Evolutionary conservation across 2,888 invertebrate genomes (phyloP).

Genomic region (Aelia acuminata): DNA sequence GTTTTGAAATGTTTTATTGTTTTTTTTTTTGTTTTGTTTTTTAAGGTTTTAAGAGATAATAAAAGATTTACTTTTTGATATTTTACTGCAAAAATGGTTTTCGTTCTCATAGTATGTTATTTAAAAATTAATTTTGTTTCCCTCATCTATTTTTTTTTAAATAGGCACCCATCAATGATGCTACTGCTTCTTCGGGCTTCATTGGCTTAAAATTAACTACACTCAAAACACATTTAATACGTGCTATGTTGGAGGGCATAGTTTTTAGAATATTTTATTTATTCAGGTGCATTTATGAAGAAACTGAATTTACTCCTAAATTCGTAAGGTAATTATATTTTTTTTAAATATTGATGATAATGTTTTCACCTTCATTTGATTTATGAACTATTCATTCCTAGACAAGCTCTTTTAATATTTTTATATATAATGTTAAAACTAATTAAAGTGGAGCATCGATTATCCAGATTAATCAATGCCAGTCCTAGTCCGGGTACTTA

Average conservation of each 20-base stretch:
- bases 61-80: not conserved
- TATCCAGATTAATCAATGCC: too few species aligned
- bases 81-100: not conserved
- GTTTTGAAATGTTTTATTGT: too few species aligned
- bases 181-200: slow-evolving; percentile 86
- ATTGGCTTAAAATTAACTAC: slow-evolving; percentile 82
- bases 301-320: slow-evolving; percentile 76
- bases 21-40: not conserved
- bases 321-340: slow-evolving; percentile 74
- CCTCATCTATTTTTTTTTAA: slow-evolving; percentile 60
- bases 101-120: not conserved
- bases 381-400: too few species aligned
- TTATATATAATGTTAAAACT: too few species aligned
- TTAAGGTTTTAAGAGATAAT: not conserved
- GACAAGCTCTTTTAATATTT: too few species aligned
- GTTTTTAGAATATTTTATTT: slow-evolving; percentile 86
- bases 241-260: slow-evolving; percentile 88
- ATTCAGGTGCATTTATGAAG: slow-evolving; percentile 79
- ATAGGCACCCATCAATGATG: slow-evolving; percentile 91
- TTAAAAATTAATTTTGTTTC: not conserved
- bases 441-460: too few species aligned
- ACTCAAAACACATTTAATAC: slow-evolving; percentile 81
- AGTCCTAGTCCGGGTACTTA: too few species aligned
- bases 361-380: not conserved
- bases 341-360: not conserved